These are phyloP conservation scores for Osmerus eperlanus DNA, from an alignment of 2,113 vertebrate genomes.

Conservation along the genomic window DNA sequence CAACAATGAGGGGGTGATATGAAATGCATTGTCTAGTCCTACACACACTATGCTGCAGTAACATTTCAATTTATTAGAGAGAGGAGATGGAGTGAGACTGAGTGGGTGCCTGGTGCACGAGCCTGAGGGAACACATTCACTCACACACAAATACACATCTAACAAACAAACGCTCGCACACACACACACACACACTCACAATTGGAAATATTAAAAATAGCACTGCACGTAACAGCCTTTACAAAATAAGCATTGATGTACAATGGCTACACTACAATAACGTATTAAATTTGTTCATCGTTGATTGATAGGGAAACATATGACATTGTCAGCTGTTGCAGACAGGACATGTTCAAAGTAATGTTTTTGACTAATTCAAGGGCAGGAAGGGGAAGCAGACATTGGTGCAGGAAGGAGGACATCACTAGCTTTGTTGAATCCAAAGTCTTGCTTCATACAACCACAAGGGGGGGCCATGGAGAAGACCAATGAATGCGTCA, in stretches of 20 bases:
- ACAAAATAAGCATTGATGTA: too few species aligned
- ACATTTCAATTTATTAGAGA: constrained; percentile 29
- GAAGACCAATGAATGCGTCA: background rate
- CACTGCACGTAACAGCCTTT: too few species aligned
- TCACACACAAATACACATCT: constrained; percentile 11
- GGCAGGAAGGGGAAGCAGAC: too few species aligned
- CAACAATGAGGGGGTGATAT: background rate
- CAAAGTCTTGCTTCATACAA: too few species aligned
- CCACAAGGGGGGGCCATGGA: background rate
- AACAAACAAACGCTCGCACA: background rate
- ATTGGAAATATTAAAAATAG: background rate
- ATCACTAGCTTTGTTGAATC: too few species aligned
- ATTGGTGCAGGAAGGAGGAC: too few species aligned
- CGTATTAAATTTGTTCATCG: too few species aligned
- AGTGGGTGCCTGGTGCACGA: constrained; percentile 15
- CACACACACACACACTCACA: constrained; percentile 14
- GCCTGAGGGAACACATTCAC: background rate
- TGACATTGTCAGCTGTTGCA: too few species aligned
- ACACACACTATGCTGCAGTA: constrained; percentile 10
- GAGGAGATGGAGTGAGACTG: constrained; percentile 10
- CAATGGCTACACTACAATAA: too few species aligned
- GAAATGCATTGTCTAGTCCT: constrained; percentile 22
- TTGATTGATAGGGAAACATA: too few species aligned
- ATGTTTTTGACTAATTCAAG: background rate
- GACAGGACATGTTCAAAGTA: background rate